phyloP scores from a whole-genome alignment of 2,797 vertebrate species.

The Carduelis carduelis region DNA sequence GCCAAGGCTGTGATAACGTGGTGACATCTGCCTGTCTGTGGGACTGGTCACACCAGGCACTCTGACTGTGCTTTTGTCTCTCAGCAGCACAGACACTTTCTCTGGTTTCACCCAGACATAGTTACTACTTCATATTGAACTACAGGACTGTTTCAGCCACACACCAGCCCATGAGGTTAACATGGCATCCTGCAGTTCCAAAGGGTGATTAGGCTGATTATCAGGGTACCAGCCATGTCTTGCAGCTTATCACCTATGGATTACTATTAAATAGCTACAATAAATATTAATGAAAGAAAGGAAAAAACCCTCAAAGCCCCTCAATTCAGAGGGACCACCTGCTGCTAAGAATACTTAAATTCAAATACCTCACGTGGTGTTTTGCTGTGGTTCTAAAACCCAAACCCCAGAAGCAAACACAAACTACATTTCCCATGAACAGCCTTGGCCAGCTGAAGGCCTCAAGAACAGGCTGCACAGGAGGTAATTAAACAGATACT shows the following conservation, averaged over 20 bases:
- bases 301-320: background rate
- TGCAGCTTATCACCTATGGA: background rate
- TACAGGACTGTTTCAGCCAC: background rate
- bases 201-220: background rate
- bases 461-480: background rate
- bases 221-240: background rate
- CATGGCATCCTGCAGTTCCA: background rate
- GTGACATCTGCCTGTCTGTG: background rate
- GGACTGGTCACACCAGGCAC: background rate
- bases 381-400: background rate
- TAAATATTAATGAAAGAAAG: background rate
- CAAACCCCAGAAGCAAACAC: background rate
- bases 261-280: background rate
- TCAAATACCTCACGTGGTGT: background rate
- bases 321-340: background rate
- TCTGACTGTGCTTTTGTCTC: background rate
- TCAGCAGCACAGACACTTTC: background rate
- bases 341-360: background rate
- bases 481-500: background rate
- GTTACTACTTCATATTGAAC: background rate
- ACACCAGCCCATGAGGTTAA: background rate
- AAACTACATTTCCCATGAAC: background rate
- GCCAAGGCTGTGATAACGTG: rapidly evolving
- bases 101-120: background rate
- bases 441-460: background rate